A percentile compares a stretch with the other conserved stretches of the same genome.
Conservation (phyloP, 2,797 vertebrate genomes). For the Brachymystax lenok region DNA sequence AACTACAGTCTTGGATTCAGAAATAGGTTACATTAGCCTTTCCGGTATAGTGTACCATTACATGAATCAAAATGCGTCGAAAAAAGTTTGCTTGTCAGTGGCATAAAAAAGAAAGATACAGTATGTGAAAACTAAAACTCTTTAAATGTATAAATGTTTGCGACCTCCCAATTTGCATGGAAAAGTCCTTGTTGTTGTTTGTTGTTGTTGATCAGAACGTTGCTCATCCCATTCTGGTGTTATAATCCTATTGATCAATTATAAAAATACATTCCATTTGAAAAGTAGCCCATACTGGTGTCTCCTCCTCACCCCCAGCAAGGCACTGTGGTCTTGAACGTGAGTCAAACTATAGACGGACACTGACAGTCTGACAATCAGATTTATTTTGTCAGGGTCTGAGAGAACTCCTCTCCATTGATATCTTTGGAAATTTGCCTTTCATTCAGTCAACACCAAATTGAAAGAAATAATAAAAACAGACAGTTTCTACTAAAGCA, state of each 20-base stretch:
- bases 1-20: conserved; percentile 62
- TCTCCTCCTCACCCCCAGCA: conserved; percentile 18
- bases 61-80: conserved; percentile 64
- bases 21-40: conserved; percentile 67
- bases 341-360: conserved; percentile 5
- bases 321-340: conserved; percentile 1
- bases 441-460: conserved; percentile 44
- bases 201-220: conserved; percentile 22
- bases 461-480: conserved; percentile 47
- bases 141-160: conserved; percentile 53
- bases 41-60: conserved; percentile 72
- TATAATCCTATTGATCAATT: conserved; percentile 40
- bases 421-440: conserved; percentile 25
- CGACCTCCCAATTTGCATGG: conserved; percentile 24
- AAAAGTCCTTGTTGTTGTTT: conserved; percentile 40
- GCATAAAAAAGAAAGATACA: conserved; percentile 74
- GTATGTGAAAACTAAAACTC: conserved; percentile 45
- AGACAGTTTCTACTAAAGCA: conserved; percentile 38
- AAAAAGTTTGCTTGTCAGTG: conserved; percentile 77
- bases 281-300: conserved; percentile 40
- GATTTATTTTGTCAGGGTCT: background rate
- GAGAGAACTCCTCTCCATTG: conserved; percentile 30
- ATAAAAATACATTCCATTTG: conserved; percentile 26
- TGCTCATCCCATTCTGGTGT: conserved; percentile 32
- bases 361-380: background rate